Evolutionary conservation across 2,888 invertebrate genomes (phyloP), one percentile per base, ranked within the genome.

Genomic region (Conops quadrifasciatus): DNA sequence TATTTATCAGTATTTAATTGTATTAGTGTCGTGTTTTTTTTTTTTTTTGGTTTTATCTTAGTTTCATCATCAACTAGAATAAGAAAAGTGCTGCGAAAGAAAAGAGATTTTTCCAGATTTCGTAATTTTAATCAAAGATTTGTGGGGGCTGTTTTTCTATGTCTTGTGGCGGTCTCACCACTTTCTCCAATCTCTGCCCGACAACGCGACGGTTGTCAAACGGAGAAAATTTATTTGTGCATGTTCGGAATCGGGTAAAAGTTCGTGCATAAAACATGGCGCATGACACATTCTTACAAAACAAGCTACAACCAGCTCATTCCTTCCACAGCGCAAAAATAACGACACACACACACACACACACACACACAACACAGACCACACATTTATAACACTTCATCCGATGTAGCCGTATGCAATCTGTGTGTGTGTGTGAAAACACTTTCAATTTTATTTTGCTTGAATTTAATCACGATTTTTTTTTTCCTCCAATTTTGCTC

Each of bases 191-290:
- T n/a, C n/a, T n/a, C n/a, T 36, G 53, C 19, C n/a, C 45, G 28
- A 2, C 26, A 7, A n/a, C 21, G 30, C 43, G 11, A 21, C 19
- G 47, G 53, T 51, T 73, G 71, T 71, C 73, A 73, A 58, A 15
- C 53, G 64, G 70, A 70, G 74, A 77, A 80, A 80, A 82, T 82
- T 82, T 82, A 82, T 82, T 76, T 76, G 75, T 76, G 77, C 82
- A 75, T 75, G 77, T 75, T 75, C 72, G 9, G 36, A 36, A 65
- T 60, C 63, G 71, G 70, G 73, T 72, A 72, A 76, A 75, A 76
- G 74, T 76, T 75, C 73, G 73, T 71, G 67, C 73, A 76, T 76
- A 74, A 75, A 77, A 74, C 71, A 73, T 66, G 74, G 71, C 73
- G 73, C 71, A 66, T 77, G 77, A 75, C 75, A 74, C 72, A 63